A percentile compares a stretch with the other conserved stretches of the same genome.
Conservation (phyloP, 1,140 invertebrate species). For the Drosophila nikananu region DNA sequence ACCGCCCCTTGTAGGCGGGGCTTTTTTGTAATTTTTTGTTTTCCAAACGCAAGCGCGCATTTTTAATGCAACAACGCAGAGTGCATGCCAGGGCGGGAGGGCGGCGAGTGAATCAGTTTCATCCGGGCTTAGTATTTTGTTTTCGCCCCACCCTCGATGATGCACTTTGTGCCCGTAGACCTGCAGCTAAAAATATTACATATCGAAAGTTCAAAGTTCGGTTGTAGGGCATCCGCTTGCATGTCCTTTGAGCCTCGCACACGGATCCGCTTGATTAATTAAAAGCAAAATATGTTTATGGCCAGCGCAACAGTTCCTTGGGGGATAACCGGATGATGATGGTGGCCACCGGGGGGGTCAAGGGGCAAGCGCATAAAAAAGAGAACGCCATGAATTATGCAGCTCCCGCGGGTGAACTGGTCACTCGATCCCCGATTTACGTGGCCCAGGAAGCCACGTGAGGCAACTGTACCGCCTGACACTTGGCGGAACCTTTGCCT, state of each 20-base stretch:
- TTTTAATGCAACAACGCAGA: conserved; percentile 71
- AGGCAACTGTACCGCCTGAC: conserved; percentile 54
- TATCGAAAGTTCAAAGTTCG: conserved; percentile 77
- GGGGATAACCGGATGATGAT: conserved; percentile 46
- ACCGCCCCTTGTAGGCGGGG: conserved; percentile 68
- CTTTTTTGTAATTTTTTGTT: conserved; percentile 79
- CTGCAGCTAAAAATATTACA: conserved; percentile 61
- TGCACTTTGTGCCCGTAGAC: conserved; percentile 40
- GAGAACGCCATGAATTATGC: conserved; percentile 59
- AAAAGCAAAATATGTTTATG: conserved; percentile 78
- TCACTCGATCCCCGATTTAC: conserved; percentile 53
- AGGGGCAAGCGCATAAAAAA: conserved; percentile 3
- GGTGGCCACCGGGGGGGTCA: not conserved
- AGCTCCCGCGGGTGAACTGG: conserved; percentile 32
- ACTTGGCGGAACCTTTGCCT: conserved; percentile 49
- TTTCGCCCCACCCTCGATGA: conserved; percentile 27
- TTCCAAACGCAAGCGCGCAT: conserved; percentile 85
- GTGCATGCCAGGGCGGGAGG: conserved; percentile 9
- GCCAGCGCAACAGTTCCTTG: conserved; percentile 54
- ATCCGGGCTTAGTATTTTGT: conserved; percentile 70
- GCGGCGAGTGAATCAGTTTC: conserved; percentile 16
- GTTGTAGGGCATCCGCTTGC: conserved; percentile 62
- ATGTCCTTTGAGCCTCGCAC: conserved; percentile 64
- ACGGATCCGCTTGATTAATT: conserved; percentile 74
- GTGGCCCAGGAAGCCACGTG: conserved; percentile 23